A percentile compares a stretch with the other conserved stretches of the same genome.
These are phyloP conservation scores for Ormia ochracea DNA, from an alignment of 2,888 invertebrate species.

Conservation along the genomic window DNA sequence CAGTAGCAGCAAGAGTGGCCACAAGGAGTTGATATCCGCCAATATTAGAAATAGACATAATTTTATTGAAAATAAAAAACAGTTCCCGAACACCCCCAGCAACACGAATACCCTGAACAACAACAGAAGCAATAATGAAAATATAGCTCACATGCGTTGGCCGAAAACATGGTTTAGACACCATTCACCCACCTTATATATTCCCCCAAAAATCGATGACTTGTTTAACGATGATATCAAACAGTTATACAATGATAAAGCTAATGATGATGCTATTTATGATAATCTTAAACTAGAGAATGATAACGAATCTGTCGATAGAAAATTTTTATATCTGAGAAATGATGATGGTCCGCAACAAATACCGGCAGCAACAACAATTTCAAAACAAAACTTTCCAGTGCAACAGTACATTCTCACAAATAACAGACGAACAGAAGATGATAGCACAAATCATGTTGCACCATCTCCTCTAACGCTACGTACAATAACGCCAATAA, in stretches of 20 bases:
- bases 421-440: slow-evolving; percentile 23
- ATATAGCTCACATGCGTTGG: slow-evolving; percentile 22
- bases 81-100: slow-evolving; percentile 62
- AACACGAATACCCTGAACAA: too few species aligned
- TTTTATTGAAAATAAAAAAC: slow-evolving; percentile 60
- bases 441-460: slow-evolving; percentile 43
- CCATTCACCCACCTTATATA: background rate
- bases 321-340: slow-evolving; percentile 40
- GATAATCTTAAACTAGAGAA: slow-evolving; percentile 23
- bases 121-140: too few species aligned
- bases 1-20: background rate
- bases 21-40: background rate
- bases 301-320: slow-evolving; percentile 17
- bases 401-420: slow-evolving; percentile 30
- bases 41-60: slow-evolving; percentile 60
- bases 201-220: background rate
- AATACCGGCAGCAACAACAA: background rate
- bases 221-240: slow-evolving; percentile 57
- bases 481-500: slow-evolving; percentile 62
- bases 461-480: slow-evolving; percentile 46
- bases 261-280: slow-evolving; percentile 24
- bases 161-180: slow-evolving; percentile 40
- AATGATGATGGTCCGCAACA: slow-evolving; percentile 9
- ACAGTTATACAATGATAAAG: slow-evolving; percentile 46
- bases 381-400: slow-evolving; percentile 42